Evolutionary conservation across 2,797 vertebrate species (phyloP), one percentile per base, ranked within the genome.

Genomic region (Pteropus rufus): DNA sequence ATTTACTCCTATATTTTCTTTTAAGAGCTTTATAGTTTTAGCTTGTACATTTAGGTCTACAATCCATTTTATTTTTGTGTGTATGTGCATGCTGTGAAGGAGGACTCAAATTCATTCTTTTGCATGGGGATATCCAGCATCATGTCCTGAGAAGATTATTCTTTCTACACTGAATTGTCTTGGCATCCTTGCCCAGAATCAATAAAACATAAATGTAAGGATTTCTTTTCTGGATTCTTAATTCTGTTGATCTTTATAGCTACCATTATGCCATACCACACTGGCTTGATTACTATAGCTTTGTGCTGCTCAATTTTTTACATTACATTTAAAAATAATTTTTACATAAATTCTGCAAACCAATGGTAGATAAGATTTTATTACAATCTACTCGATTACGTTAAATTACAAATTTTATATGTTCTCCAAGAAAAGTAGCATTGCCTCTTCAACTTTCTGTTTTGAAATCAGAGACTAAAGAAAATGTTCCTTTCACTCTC

Each of bases 161-260:
- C 46, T 58, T 85, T 93, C n/a, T 41, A 70, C 18, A 86, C 0
- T 79, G 26, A 95, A 83, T 69, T 90, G 12, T 60, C 54, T 41
- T 87, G 91, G 76, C 5, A 70, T 3, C 34, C 21, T 79, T 91
- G 39, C 62, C 24, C 56, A 91, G 94, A 94, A 85, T 85, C 46
- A 94, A 81, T 0, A 80, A 10, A 93, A 89, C 15, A 54, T 54
- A 85, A 94, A 31, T 60, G 3, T 52, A 82, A 77, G 11, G 10
- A 46, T 46, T 96, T 91, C 39, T 44, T 91, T 95, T 93, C 69
- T 83, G 31, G 21, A 91, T 5, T 94, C 41, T 91, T 39, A 80
- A 52, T 67, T 92, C 31, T 24, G n/a, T 36, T 58, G 77, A 81
- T 8, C 15, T 86, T 14, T 76, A 58, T 39, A 7, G 41, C 23